Evolutionary conservation across 2,797 vertebrate species (phyloP), one percentile per base, ranked within the genome.

Genomic region (Steatocranus sp.): DNA sequence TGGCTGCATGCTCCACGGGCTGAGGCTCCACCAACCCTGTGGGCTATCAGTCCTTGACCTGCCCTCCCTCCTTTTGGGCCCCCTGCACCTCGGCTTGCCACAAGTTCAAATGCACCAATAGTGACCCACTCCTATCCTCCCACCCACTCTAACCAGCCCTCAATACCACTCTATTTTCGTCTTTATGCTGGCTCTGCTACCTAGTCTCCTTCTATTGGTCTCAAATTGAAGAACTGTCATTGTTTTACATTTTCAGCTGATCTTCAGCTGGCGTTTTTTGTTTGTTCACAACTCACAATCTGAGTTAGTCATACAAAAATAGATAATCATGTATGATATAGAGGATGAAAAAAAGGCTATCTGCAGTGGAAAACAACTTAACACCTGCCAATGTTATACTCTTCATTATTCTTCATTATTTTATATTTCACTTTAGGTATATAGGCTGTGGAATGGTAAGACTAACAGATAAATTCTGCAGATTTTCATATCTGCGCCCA

Each of bases 31-130:
- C 96, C 96, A 96, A 92, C 93, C 90, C 92, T 95, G 93, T 96
- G 96, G 97, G 96, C 96, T 96, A 95, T 96, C 96, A 96, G 95
- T 91, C 89, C 84, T 91, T 91, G 92, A 92, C 93, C 93, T 93
- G 80, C 91, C 81, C 84, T 83, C 79, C 92, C 89, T 86, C 83
- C 66, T 77, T 74, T 75, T 61, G 83, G 83, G 78, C 77, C 90
- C 87, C 91, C 70, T 78, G 74, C 78, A 84, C 89, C 87, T 89
- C 82, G 48, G 66, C 83, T 84, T 82, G 88, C 91, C 85, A 80
- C 91, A 87, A 82, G 84, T 90, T 81, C 83, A 90, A 90, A 89
- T 82, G 91, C 86, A 92, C 90, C 89, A 92, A 91, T 91, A 80
- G 88, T 81, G 85, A 74, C 88, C 85, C 87, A 89, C 87, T 85